Evolutionary conservation across 2,797 vertebrate species (phyloP).

Genomic region (Protosalanx chinensis): DNA sequence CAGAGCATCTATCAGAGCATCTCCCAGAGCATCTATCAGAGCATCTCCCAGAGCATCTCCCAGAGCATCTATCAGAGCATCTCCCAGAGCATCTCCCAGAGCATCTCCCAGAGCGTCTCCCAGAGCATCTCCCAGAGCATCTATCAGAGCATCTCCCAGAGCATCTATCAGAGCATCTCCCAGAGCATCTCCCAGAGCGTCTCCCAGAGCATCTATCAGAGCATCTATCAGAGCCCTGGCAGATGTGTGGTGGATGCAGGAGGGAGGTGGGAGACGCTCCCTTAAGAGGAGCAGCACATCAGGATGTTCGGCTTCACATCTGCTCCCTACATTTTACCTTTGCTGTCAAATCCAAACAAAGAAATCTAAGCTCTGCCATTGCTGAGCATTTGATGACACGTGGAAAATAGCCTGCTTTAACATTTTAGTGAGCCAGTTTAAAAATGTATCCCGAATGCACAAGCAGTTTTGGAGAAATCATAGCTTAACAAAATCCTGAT

Average conservation of each 20-base stretch:
- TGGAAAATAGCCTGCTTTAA: background rate
- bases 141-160: too few species aligned
- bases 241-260: conserved; percentile 83
- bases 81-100: too few species aligned
- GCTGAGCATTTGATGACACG: conserved; percentile 23
- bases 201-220: too few species aligned
- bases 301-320: conserved; percentile 83
- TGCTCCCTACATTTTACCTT: conserved; percentile 76
- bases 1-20: too few species aligned
- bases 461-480: conserved; percentile 7
- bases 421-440: background rate
- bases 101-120: too few species aligned
- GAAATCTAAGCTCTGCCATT: conserved; percentile 40
- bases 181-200: conserved; percentile 60
- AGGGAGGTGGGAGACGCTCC: conserved; percentile 76
- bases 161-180: too few species aligned
- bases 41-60: too few species aligned
- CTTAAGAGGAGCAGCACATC: conserved; percentile 80
- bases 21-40: too few species aligned
- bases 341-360: conserved; percentile 76
- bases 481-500: background rate
- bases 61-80: too few species aligned
- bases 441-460: background rate
- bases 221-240: too few species aligned
- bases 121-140: conserved; percentile 77